Conservation (phyloP, 2,888 invertebrate species). For the Philereme vetulata region DNA sequence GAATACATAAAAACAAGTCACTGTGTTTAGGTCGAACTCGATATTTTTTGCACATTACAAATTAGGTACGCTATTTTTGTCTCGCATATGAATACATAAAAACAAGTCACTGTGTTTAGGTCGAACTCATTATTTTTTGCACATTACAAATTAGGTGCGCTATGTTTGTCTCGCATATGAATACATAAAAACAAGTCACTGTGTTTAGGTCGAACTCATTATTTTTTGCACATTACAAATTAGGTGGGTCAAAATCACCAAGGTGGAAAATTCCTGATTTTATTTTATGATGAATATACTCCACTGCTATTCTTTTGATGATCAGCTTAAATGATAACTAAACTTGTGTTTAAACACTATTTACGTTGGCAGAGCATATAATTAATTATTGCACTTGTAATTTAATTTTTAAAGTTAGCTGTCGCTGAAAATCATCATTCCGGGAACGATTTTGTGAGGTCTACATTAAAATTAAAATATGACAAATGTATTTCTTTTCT, state of each 20-base stretch:
- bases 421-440: slow-evolving; percentile 5
- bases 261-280: slow-evolving; percentile 1
- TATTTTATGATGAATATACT: slow-evolving; percentile 11
- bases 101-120: no score
- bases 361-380: slow-evolving; percentile 11
- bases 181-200: no score
- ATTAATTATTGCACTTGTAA: slow-evolving; percentile 6
- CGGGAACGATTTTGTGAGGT: slow-evolving; percentile 3
- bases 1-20: no score
- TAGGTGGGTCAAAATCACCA: not conserved
- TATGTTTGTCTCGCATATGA: no score
- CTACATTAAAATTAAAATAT: not conserved
- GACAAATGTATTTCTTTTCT: not conserved
- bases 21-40: no score
- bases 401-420: slow-evolving; percentile 8
- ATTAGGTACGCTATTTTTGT: no score
- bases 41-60: no score
- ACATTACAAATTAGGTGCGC: no score
- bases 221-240: no score
- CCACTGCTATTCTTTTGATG: not conserved
- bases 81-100: no score
- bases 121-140: no score
- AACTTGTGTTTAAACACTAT: slow-evolving; percentile 1
- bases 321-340: not conserved
- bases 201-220: no score